Percentiles rank a stretch among this genome's conserved stretches.
Evolutionary conservation across 1,140 invertebrate species (phyloP).

Genomic region (Caenorhabditis latens): DNA sequence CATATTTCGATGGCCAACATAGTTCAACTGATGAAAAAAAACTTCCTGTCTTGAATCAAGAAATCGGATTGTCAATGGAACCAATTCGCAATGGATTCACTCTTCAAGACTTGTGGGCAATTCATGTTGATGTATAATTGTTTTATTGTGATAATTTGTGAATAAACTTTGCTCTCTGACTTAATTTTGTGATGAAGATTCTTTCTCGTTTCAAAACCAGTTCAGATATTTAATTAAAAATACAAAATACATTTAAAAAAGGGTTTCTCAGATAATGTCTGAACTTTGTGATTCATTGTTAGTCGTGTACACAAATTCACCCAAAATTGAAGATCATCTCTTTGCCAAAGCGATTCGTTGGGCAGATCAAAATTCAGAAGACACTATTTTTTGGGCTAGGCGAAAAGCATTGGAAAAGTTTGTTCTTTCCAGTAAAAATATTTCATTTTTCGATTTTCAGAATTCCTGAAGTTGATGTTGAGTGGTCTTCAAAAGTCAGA

Average conservation of each 20-base stretch:
- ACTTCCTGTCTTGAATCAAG: slow-evolving; percentile 81
- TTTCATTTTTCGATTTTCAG: neutral
- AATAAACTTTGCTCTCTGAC: neutral
- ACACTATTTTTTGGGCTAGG: slow-evolving; percentile 26
- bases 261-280: neutral
- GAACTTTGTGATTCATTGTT: slow-evolving; percentile 5
- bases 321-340: slow-evolving; percentile 31
- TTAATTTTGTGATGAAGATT: neutral
- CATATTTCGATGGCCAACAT: slow-evolving; percentile 18
- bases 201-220: too few relatives aligned
- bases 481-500: neutral
- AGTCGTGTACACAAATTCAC: slow-evolving; percentile 14
- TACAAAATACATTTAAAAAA: too few relatives aligned
- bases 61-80: slow-evolving; percentile 75
- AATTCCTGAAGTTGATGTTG: slow-evolving; percentile 9
- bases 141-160: neutral
- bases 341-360: slow-evolving; percentile 41
- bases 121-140: slow-evolving; percentile 69
- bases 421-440: neutral
- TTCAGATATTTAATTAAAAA: too few relatives aligned
- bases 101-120: slow-evolving; percentile 73
- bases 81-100: slow-evolving; percentile 74
- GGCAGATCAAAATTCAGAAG: slow-evolving; percentile 34
- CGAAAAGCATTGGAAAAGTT: slow-evolving; percentile 1
- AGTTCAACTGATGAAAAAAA: slow-evolving; percentile 24